Evolutionary conservation across 53 echinoderm and acorn worm species (phyloP), one percentile per base, ranked within the genome.

Genomic region (Temnopleurus reevesii): DNA sequence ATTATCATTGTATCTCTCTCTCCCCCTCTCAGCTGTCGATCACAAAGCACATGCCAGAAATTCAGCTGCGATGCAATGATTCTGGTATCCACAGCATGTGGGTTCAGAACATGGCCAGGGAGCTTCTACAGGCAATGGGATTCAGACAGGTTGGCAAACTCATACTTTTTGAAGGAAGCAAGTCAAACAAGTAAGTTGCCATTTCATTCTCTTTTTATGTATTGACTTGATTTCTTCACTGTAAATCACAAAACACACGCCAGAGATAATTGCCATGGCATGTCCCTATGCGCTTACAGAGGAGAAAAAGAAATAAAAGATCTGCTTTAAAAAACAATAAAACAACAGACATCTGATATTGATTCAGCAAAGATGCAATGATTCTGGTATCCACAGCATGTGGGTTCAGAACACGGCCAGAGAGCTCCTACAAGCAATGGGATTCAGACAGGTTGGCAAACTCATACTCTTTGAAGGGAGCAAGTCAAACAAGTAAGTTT

Each of bases 1-100:
- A 9, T 49, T 0, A 1, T 56, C 6, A 56, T 56, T 41, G 36
- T 9, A 26, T 41, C 15, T n/a, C 8, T 38, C n/a, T 27, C 27
- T 4, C 71, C 41, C 41, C 2, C n/a, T n/a, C 4, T 41, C 43
- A 97, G 97, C 85, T 97, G 35, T 90, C 95, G 34, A 89, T 97
- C 61, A 97, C 97, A 54, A 93, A 93, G 77, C 97, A 97, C 91
- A 94, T 95, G 95, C 92, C 95, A 5, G 94, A 95, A 57, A 80
- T 94, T 34, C 97, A 97, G 81, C 94, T 97, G n/a, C 91, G 91
- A 85, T 89, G 86, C 51, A 90, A 79, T 38, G 97, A 97, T 80
- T 79, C 91, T 9, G 95, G 95, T 51, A 95, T 97, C 9, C 88
- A 90, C 27, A 86, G 86, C 47, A 82, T 97, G 41, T 97, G 97